phyloP scores from a whole-genome alignment of 1,140 invertebrate genomes.

The Drosophila neocordata region DNA sequence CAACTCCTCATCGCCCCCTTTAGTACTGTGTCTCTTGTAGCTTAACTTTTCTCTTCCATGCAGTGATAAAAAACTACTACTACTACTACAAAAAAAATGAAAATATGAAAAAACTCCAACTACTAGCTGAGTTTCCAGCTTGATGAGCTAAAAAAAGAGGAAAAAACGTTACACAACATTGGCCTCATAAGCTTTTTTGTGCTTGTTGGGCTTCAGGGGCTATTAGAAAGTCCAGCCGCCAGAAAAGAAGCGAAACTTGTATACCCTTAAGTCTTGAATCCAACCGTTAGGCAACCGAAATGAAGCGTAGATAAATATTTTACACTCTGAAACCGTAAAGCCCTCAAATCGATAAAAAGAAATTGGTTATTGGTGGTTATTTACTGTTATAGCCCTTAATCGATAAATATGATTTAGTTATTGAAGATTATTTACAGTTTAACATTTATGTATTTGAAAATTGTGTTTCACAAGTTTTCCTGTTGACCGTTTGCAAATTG shows the following conservation, averaged over 20 bases:
- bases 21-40: constrained; percentile 8
- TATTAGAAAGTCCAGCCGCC: neutral
- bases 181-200: constrained; percentile 41
- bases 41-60: constrained; percentile 38
- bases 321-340: too few species aligned
- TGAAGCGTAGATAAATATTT: too few species aligned
- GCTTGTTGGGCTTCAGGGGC: constrained; percentile 28
- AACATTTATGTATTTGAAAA: too few species aligned
- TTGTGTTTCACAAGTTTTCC: too few species aligned
- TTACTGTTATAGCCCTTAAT: too few species aligned
- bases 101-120: too few species aligned
- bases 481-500: too few species aligned
- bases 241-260: constrained; percentile 16
- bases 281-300: too few species aligned
- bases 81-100: neutral
- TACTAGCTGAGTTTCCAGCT: constrained; percentile 60
- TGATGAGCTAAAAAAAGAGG: constrained; percentile 68
- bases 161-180: constrained; percentile 52
- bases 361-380: too few species aligned
- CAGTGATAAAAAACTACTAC: constrained; percentile 51
- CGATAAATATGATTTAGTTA: too few species aligned
- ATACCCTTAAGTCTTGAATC: constrained; percentile 19
- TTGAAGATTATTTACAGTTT: too few species aligned
- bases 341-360: too few species aligned
- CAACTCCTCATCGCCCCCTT: neutral